Evolutionary conservation across 2,113 vertebrate species (phyloP), one percentile per base, ranked within the genome.

Genomic region (Sitta europaea): DNA sequence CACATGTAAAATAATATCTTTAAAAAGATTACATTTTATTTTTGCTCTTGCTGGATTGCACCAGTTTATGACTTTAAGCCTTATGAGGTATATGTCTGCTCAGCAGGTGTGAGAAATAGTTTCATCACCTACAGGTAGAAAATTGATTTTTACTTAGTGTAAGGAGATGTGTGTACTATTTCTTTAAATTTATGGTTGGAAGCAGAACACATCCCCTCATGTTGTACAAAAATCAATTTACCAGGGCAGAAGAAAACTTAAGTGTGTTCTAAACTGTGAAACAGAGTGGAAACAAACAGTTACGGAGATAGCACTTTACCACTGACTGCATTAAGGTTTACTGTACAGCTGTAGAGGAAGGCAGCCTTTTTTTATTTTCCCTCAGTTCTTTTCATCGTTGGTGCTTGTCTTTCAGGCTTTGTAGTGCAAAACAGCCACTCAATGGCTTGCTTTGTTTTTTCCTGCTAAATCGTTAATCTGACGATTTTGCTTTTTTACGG

Each of bases 121-220:
- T 95, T 91, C 66, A 81, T 92, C 86, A 88, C 58, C 70, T 84
- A 78, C 43, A 87, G 86, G 68, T 74, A 73, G 50, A 51, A 94
- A 96, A 97, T 91, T 88, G 70, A 83, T 97, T 97, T 96, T 95
- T 95, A 89, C 76, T 93, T 76, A 58, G 62, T 83, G 67, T 89
- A 88, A 67, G 87, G 77, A 93, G 55, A 83, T 79, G 27, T 59
- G 27, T 59, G 83, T 72, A 87, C 59, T 92, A 57, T 96, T 97
- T 86, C 86, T 93, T 94, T 94, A 92, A 94, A 92, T 89, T 84
- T 92, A 31, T 89, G 47, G 71, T 88, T 20, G 16, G 85, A 95
- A 96, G 87, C 54, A 87, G 73, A 97, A 89, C 77, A 71, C 79
- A 50, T 85, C 74, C 66, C 27, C 35, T 90, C 57, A 42, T 61